Percentiles rank a stretch among this genome's conserved stretches.
These are phyloP conservation scores for Trachelus stipa DNA, from an alignment of 2,888 invertebrate species.

Conservation along the genomic window DNA sequence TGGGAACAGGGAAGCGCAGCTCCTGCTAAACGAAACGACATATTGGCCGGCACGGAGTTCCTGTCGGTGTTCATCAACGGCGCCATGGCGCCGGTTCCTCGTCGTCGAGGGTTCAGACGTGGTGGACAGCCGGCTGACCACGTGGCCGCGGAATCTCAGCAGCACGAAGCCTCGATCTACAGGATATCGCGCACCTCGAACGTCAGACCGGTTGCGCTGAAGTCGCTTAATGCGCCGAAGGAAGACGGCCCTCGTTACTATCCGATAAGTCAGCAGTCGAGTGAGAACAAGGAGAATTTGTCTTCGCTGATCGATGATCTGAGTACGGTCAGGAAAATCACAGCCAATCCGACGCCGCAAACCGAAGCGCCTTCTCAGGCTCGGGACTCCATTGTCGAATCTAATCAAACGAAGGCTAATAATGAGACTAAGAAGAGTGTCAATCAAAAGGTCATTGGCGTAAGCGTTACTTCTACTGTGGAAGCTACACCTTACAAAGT, in stretches of 20 bases:
- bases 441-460: conserved; percentile 64
- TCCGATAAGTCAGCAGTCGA: conserved; percentile 52
- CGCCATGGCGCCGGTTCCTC: conserved; percentile 59
- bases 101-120: conserved; percentile 46
- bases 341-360: conserved; percentile 37
- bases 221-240: conserved; percentile 26
- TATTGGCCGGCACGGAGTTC: conserved; percentile 67
- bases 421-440: conserved; percentile 21
- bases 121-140: conserved; percentile 44
- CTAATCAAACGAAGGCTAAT: too few species aligned
- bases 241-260: conserved; percentile 55
- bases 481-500: conserved; percentile 70
- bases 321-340: conserved; percentile 44
- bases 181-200: conserved; percentile 61
- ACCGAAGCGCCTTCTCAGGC: conserved; percentile 7
- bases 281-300: conserved; percentile 48
- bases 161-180: conserved; percentile 62
- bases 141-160: conserved; percentile 57
- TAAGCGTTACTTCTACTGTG: conserved; percentile 73
- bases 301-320: conserved; percentile 52
- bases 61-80: conserved; percentile 67
- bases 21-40: conserved; percentile 62
- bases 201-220: conserved; percentile 29
- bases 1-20: conserved; percentile 52
- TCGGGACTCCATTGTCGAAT: neutral